Evolutionary conservation across 1,140 invertebrate species (phyloP).

Genomic region (Magallana ariakensis): DNA sequence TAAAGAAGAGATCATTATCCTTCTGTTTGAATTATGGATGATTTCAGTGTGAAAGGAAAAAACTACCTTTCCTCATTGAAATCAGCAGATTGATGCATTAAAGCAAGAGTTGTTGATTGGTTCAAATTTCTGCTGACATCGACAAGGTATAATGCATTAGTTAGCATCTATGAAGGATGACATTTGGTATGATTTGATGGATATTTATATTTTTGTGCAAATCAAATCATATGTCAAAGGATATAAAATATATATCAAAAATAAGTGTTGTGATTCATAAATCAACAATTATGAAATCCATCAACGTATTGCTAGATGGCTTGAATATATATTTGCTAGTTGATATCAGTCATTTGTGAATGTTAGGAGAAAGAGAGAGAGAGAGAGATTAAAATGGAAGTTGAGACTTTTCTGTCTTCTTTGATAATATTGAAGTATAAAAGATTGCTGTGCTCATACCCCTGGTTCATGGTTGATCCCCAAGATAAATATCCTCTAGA

Average conservation of each 20-base stretch:
- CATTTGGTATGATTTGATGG: slow-evolving; percentile 1
- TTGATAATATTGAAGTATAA: no score
- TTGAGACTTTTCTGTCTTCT: no score
- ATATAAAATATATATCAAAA: neutral
- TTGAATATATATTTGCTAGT: no score
- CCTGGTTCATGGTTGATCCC: no score
- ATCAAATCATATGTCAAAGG: neutral
- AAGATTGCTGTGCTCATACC: no score
- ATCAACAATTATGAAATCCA: no score
- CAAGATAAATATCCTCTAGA: no score
- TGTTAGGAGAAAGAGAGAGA: neutral
- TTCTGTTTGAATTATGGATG: neutral
- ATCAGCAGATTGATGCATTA: neutral
- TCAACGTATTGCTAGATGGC: no score
- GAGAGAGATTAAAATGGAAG: neutral
- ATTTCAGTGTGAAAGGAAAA: neutral
- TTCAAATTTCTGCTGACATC: neutral
- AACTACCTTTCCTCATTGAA: neutral
- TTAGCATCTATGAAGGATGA: neutral
- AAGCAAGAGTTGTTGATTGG: neutral
- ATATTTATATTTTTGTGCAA: neutral
- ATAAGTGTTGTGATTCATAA: neutral
- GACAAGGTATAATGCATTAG: slow-evolving; percentile 17
- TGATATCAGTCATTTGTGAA: no score
- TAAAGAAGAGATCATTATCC: neutral